Evolutionary conservation across 2,888 invertebrate genomes (phyloP).

Genomic region (Dryobota labecula): DNA sequence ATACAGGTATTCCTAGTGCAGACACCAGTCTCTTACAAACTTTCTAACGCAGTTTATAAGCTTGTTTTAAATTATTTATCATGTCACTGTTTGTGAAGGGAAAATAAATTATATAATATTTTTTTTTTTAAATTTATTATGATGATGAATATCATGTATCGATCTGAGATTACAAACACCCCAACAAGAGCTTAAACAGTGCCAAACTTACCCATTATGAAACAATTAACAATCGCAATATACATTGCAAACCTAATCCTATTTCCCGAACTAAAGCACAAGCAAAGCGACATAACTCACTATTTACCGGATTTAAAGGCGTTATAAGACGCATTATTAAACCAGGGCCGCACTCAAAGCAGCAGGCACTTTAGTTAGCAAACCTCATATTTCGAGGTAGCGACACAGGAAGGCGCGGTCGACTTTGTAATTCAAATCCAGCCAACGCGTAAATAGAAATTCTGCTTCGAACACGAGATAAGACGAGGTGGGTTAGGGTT

Average conservation of each 20-base stretch:
- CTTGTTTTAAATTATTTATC: no score
- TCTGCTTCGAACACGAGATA: slow-evolving; percentile 16
- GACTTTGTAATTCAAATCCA: slow-evolving; percentile 89
- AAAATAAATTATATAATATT: no score
- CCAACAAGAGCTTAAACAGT: not conserved
- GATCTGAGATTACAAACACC: not conserved
- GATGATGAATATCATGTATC: no score
- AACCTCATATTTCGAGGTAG: slow-evolving; percentile 68
- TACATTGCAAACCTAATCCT: slow-evolving; percentile 26
- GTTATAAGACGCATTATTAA: slow-evolving; percentile 67
- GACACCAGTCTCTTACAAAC: no score
- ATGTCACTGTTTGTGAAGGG: no score
- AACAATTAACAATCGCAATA: slow-evolving; percentile 29
- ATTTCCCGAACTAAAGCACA: slow-evolving; percentile 34
- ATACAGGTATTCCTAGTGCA: no score
- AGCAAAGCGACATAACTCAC: slow-evolving; percentile 44
- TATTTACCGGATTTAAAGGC: slow-evolving; percentile 58
- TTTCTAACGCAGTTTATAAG: no score
- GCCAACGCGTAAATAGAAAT: slow-evolving; percentile 65
- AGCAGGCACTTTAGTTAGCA: slow-evolving; percentile 65
- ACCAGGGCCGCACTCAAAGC: slow-evolving; percentile 65
- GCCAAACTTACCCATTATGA: slow-evolving; percentile 11
- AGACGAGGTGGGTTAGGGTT: slow-evolving; percentile 15
- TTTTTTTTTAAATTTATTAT: no score
- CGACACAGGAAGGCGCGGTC: slow-evolving; percentile 77